Conservation (phyloP, 2,797 vertebrate genomes). For the Chrosomus eos region DNA sequence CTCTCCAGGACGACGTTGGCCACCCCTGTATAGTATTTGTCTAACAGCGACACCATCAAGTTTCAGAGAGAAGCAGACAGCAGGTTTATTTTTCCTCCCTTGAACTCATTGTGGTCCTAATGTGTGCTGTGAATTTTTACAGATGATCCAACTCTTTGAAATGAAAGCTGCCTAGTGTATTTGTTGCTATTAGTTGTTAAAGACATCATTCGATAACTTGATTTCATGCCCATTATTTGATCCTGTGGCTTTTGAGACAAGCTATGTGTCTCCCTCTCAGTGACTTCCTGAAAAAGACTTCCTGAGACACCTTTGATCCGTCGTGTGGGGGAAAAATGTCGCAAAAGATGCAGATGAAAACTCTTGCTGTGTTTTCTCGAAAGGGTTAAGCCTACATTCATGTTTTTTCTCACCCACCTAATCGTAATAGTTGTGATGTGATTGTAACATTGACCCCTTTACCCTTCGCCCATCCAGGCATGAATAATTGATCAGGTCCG, state of each 20-base stretch:
- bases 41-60: background rate
- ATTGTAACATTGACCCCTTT: constrained; percentile 64
- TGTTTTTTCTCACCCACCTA: constrained; percentile 14
- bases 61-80: background rate
- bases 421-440: constrained; percentile 35
- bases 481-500: constrained; percentile 82
- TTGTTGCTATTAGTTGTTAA: background rate
- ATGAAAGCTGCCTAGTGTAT: background rate
- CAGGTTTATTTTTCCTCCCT: background rate
- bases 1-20: no score
- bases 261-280: background rate
- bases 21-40: no score
- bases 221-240: constrained; percentile 18
- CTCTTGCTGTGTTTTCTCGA: background rate
- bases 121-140: background rate
- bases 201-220: constrained; percentile 19
- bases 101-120: background rate
- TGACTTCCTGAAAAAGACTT: background rate
- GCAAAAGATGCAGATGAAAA: no score
- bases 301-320: background rate
- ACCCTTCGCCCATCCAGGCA: constrained; percentile 59
- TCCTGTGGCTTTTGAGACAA: background rate
- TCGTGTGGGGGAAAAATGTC: no score
- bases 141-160: background rate
- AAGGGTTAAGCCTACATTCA: constrained; percentile 50